These are phyloP conservation scores for Ruditapes philippinarum DNA, from an alignment of 1,140 invertebrate species.

Conservation along the genomic window DNA sequence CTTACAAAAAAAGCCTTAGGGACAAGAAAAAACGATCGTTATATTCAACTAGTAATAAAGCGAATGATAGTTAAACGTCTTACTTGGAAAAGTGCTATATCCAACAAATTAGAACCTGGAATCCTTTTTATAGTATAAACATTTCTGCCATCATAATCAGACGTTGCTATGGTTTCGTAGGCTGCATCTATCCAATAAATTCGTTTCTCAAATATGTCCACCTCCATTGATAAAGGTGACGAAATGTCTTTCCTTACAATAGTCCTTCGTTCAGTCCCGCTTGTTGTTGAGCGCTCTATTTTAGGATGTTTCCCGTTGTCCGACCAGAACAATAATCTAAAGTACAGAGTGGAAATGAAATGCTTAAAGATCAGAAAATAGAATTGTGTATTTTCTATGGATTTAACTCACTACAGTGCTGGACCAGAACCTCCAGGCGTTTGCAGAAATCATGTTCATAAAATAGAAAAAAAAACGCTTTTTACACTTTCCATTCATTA, in stretches of 20 bases:
- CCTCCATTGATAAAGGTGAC: background rate
- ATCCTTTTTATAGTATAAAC: background rate
- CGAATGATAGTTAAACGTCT: no score
- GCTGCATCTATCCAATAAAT: constrained; percentile 21
- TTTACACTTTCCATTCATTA: no score
- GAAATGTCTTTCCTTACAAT: background rate
- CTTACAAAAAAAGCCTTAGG: no score
- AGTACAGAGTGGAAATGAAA: no score
- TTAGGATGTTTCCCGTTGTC: constrained; percentile 33
- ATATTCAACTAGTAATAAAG: no score
- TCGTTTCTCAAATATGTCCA: background rate
- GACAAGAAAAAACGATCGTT: no score
- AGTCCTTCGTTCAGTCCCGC: background rate
- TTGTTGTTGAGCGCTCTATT: constrained; percentile 4
- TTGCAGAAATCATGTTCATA: no score
- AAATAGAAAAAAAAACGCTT: no score
- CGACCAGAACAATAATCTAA: constrained; percentile 41
- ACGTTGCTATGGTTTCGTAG: background rate
- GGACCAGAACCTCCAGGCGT: no score
- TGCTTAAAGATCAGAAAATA: no score
- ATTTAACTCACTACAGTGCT: no score
- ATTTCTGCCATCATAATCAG: background rate
- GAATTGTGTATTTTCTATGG: no score
- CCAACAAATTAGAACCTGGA: background rate
- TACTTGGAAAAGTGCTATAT: constrained; percentile 47